Evolutionary conservation across 2,888 invertebrate genomes (phyloP), one percentile per base, ranked within the genome.

Genomic region (Eristalinus sepulchralis): DNA sequence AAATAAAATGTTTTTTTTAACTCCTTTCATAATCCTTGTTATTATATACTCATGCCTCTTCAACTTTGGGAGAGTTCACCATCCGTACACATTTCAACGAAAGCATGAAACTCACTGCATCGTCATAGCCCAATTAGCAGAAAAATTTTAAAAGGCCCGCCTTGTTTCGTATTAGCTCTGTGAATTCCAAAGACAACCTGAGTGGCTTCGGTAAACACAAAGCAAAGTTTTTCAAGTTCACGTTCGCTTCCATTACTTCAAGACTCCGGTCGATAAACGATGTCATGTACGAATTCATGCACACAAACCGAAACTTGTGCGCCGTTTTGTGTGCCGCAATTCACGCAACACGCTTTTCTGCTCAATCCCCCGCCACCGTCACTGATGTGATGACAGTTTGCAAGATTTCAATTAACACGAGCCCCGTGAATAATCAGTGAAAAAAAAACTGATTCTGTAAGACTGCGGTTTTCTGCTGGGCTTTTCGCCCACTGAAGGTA

Each of bases 391-490:
- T 59, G 59, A 70, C 39, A 59, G 39, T 59, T 70, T 34, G 70
- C 59, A 70, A 36, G 39, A 59, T 60, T 70, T 59, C 59, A 60
- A 39, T 59, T 59, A 70, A 39, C 70, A 59, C 70, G 36, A 17
- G 36, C 24, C 33, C 70, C 70, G 59, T 70, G 59, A 70, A 70
- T 70, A 70, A 70, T 59, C 17, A 9, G 24, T n/a, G 57, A 53
- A 53, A 53, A 34, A 8, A 59, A 63, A 63, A 34, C 9, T 0
- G 34, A 33, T 31, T 20, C 62, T 17, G 10, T 33, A 33, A 62
- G 62, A 20, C 31, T 10, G n/a, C 8, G 1, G 20, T 20, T 34
- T 34, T 63, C 57, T 63, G 31, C 20, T 63, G 62, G 20, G 33
- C 20, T 31, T 20, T 63, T 34, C 11, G 62, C 20, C 17, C 27